Evolutionary conservation across 1,140 invertebrate genomes (phyloP).

Genomic region (Zaprionus taronus): DNA sequence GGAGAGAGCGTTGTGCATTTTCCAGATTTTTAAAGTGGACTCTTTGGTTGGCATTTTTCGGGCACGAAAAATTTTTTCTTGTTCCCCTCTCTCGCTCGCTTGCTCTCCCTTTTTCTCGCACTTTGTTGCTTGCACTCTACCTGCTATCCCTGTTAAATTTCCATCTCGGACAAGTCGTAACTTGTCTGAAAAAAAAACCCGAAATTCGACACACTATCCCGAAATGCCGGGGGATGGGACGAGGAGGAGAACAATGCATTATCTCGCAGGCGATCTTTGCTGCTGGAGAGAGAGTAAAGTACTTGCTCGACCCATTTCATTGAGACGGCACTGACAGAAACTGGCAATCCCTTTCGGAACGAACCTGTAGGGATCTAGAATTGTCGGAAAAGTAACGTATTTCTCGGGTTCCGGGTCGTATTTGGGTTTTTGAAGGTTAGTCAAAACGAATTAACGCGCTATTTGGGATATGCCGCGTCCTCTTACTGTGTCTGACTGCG

Average conservation of each 20-base stretch:
- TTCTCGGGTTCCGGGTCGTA: slow-evolving; percentile 56
- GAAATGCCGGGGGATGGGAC: slow-evolving; percentile 46
- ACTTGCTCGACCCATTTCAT: slow-evolving; percentile 73
- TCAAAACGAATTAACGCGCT: slow-evolving; percentile 78
- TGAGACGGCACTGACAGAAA: slow-evolving; percentile 46
- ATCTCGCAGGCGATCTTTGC: slow-evolving; percentile 63
- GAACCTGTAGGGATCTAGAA: slow-evolving; percentile 57
- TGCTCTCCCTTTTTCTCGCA: slow-evolving; percentile 43
- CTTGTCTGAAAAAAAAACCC: slow-evolving; percentile 60
- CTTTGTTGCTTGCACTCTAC: slow-evolving; percentile 18
- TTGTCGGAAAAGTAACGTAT: slow-evolving; percentile 66
- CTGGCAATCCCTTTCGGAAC: slow-evolving; percentile 33
- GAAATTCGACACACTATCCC: slow-evolving; percentile 76
- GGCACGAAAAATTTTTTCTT: slow-evolving; percentile 20
- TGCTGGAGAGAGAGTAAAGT: slow-evolving; percentile 59
- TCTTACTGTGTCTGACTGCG: slow-evolving; percentile 40
- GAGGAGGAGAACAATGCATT: slow-evolving; percentile 58
- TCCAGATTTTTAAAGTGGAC: slow-evolving; percentile 50
- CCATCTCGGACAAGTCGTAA: slow-evolving; percentile 64
- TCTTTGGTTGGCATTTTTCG: slow-evolving; percentile 45
- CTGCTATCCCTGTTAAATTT: slow-evolving; percentile 54
- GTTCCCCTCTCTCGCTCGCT: slow-evolving; percentile 15
- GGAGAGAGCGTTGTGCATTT: slow-evolving; percentile 20
- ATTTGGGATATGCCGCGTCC: slow-evolving; percentile 58
- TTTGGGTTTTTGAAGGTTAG: slow-evolving; percentile 69